Evolutionary conservation across 2,797 vertebrate species (phyloP), one percentile per base, ranked within the genome.

Genomic region (Dromococcyx pavoninus): DNA sequence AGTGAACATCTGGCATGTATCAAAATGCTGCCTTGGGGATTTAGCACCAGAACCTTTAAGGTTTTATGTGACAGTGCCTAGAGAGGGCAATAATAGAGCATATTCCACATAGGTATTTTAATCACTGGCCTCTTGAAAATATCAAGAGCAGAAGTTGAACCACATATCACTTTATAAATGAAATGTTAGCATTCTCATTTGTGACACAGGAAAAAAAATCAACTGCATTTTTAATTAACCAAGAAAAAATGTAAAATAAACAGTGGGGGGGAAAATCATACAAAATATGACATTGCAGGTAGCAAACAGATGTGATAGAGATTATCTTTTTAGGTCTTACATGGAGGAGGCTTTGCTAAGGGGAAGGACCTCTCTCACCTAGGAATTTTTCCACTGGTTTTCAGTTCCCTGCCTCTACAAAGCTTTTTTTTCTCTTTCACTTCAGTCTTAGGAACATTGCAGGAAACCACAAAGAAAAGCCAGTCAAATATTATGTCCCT

Each of bases 71-170:
- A 95, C 96, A 92, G 96, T 97, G 96, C 97, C 97, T 97, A 89
- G 97, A 98, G 97, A 98, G 98, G 97, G 98, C 98, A 98, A 98
- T 98, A 98, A 98, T 96, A 98, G 90, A 96, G 97, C 88, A 76
- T 96, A 97, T 88, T 95, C 95, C 97, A 95, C 89, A 95, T 54
- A 91, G 97, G 96, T 97, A 97, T 98, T 97, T 97, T 97, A 97
- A 96, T 97, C 96, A 96, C 93, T 94, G 89, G 94, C 93, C 96
- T 94, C 96, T 94, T 96, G 96, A 96, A 97, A 95, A 93, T 95
- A 95, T 89, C 94, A 97, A 92, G 89, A 94, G 92, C 86, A 96
- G 75, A 95, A 57, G 76, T 41, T 91, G 92, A 96, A 76, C 17
- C 23, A 23, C 92, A 78, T 78, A 92, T 92, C 87, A 81, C 88